These are phyloP conservation scores for Neolamprologus sp. DNA, from an alignment of 2,113 vertebrate genomes.

Conservation along the genomic window DNA sequence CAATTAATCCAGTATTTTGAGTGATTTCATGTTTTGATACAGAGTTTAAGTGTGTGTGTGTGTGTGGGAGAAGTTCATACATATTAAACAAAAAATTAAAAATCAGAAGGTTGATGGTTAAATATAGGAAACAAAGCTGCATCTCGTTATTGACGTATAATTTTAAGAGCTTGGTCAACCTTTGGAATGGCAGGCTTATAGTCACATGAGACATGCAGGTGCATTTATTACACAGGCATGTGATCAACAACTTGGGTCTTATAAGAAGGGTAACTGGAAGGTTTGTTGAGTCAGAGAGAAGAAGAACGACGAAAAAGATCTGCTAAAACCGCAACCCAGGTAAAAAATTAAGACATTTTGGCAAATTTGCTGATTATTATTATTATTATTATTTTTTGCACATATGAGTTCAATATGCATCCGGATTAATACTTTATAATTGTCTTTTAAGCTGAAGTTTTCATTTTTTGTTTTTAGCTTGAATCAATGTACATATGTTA, in stretches of 20 bases:
- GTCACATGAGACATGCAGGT: conserved; percentile 15
- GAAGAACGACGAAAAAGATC: neutral
- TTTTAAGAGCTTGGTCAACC: neutral
- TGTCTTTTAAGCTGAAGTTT: neutral
- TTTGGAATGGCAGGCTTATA: neutral
- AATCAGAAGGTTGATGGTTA: neutral
- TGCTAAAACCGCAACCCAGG: neutral
- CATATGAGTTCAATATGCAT: neutral
- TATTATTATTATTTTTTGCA: too few species aligned
- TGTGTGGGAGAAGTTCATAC: rapidly evolving
- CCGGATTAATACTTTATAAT: neutral
- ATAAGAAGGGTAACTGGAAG: neutral
- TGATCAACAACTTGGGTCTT: neutral
- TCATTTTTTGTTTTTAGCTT: neutral
- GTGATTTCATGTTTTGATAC: neutral
- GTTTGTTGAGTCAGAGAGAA: neutral
- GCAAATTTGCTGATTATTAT: neutral
- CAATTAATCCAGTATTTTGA: neutral
- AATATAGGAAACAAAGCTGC: neutral
- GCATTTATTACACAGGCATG: conserved; percentile 3
- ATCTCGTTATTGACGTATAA: neutral
- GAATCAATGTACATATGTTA: neutral
- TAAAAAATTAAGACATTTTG: neutral
- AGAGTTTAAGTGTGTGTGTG: neutral
- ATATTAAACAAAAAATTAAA: neutral